Base-by-base conservation (phyloP, 2,113 vertebrate genomes). In the Empidonax traillii region DNA sequence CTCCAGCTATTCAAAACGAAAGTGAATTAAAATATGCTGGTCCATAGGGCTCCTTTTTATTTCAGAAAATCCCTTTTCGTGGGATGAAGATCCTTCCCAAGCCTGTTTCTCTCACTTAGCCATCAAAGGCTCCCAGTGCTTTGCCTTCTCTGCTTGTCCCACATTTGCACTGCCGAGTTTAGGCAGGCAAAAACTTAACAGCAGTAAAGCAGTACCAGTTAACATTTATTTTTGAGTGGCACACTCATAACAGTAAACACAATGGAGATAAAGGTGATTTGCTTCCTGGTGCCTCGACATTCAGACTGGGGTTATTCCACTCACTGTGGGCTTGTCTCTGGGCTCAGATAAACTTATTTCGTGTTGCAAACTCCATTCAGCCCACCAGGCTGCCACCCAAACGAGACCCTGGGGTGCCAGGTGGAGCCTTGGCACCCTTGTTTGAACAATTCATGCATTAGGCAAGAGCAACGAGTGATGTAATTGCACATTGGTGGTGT, bases 241-340 rank as follows among this genome's bases (percentile, higher is more conserved):
- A 13, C 1, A 1, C 35, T 71, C 27, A 9, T 8, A 61, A 28
- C 0, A 23, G 12, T 10, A 69, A 75, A 56, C 4, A 3, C 6
- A 23, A 58, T 9, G 20, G 9, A 7, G 4, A 47, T 41, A 41
- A 41, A 41, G 20, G 18, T 30, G 27, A 69, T 74, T 74, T 88
- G 2, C 30, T 81, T 88, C 44, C 56, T 59, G 46, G 23, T 22
- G 51, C 14, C 7, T 12, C 21, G 19, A 14, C 3, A 1, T 37
- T n/a, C 23, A 39, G 21, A 15, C 10, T 39, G 12, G 1, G 8
- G 37, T 12, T 12, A 51, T 43, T 43, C 21, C 8, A 43, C 1
- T 7, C 33, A 41, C 4, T 19, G 11, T 5, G 19, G 41, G 6
- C 13, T 69, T 53, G 10, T 30, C 81, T 8, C 43, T 75, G 31